These are phyloP conservation scores for Morpho helenor DNA, from an alignment of 2,888 invertebrate species.

Conservation along the genomic window DNA sequence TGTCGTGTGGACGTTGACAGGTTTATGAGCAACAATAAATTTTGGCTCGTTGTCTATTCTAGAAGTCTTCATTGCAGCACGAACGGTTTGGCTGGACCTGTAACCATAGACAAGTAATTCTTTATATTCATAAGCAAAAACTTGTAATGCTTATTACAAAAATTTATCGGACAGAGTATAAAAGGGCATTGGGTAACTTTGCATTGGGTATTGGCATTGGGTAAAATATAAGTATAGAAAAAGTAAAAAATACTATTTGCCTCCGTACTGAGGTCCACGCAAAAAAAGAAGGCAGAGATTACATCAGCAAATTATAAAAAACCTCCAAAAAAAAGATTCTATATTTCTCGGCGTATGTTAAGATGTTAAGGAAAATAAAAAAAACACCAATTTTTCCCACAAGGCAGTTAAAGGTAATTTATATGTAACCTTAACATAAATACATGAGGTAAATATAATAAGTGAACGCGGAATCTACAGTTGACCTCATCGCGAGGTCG, in stretches of 20 bases:
- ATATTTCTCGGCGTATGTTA: too few relatives aligned
- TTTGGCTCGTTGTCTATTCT: constrained; percentile 14
- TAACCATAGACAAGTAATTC: constrained; percentile 13
- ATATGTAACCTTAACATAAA: constrained; percentile 5
- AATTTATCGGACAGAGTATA: not conserved
- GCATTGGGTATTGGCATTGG: too few relatives aligned
- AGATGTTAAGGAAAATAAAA: too few relatives aligned
- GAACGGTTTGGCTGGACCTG: constrained; percentile 32
- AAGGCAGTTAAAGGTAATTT: constrained; percentile 2
- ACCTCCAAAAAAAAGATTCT: too few relatives aligned
- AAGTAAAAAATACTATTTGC: too few relatives aligned
- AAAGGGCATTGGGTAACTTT: too few relatives aligned
- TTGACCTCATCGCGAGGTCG: constrained; percentile 16
- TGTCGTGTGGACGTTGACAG: constrained; percentile 65
- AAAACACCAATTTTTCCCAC: not conserved
- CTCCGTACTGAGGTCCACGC: too few relatives aligned
- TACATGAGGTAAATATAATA: constrained; percentile 5
- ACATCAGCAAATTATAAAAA: not conserved
- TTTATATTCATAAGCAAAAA: not conserved
- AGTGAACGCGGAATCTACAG: not conserved
- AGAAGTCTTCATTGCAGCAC: constrained; percentile 24
- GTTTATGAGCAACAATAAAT: constrained; percentile 50
- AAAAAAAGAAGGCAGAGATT: too few relatives aligned
- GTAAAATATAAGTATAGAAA: too few relatives aligned
- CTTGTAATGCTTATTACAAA: not conserved